Evolutionary conservation across 1,140 invertebrate genomes (phyloP).

Genomic region (Euura saliciscinereae): DNA sequence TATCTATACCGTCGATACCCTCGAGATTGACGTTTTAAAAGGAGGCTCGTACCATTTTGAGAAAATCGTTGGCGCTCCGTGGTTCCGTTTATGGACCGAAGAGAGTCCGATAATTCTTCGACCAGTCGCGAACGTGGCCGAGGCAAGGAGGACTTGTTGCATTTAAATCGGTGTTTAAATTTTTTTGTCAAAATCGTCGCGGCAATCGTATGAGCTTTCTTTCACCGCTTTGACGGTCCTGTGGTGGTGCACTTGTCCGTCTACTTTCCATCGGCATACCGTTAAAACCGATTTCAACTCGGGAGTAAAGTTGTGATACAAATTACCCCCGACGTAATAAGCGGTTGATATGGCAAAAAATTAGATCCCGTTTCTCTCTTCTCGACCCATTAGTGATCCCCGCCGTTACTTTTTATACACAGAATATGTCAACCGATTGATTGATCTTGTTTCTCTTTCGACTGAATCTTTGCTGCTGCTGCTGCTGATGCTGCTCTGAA

Average conservation of each 20-base stretch:
- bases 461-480: too few relatives aligned
- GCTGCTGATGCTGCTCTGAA: too few relatives aligned
- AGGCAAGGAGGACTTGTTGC: background rate
- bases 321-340: background rate
- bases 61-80: slow-evolving; percentile 3
- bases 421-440: background rate
- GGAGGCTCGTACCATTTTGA: background rate
- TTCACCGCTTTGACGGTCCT: background rate
- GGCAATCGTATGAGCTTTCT: background rate
- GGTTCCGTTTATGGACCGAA: background rate
- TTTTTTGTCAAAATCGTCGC: slow-evolving; percentile 7
- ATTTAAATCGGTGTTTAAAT: slow-evolving; percentile 13
- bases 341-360: background rate
- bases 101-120: background rate
- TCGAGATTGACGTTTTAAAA: background rate
- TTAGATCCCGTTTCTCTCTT: background rate
- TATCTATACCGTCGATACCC: background rate
- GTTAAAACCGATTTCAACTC: slow-evolving; percentile 1
- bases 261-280: background rate
- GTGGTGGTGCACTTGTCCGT: background rate
- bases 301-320: slow-evolving; percentile 3
- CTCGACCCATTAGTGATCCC: background rate
- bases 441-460: too few relatives aligned
- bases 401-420: background rate
- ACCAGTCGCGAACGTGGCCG: background rate